Evolutionary conservation across 2,797 vertebrate genomes (phyloP).

Genomic region (Crocidura indochinensis): DNA sequence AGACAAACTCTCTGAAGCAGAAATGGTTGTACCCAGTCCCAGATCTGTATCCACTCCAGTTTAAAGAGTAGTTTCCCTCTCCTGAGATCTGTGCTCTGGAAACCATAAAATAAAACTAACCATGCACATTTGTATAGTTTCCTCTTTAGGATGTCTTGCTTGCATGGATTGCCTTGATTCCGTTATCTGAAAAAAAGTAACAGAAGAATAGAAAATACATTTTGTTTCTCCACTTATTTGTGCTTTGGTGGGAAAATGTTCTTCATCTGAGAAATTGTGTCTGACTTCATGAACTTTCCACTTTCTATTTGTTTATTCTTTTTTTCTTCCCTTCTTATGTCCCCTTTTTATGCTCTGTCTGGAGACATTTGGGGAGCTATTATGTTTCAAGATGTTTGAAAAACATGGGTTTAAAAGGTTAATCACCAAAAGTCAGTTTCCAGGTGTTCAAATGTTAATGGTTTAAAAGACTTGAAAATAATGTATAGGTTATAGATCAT

Average conservation of each 20-base stretch:
- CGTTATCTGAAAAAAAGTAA: conserved; percentile 54
- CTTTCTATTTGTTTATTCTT: background rate
- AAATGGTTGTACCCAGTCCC: background rate
- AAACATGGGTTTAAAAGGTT: conserved; percentile 74
- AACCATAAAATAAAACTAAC: conserved; percentile 1
- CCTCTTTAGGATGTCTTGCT: conserved; percentile 1
- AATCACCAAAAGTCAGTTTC: conserved; percentile 76
- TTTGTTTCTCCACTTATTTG: background rate
- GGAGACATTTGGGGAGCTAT: conserved; percentile 40
- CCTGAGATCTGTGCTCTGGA: background rate
- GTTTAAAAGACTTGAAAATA: conserved; percentile 76
- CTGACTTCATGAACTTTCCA: background rate
- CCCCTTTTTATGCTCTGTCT: background rate
- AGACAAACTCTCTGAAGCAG: background rate
- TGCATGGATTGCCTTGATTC: background rate
- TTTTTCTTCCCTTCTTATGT: background rate
- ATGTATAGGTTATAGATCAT: conserved; percentile 58
- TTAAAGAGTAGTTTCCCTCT: conserved; percentile 11
- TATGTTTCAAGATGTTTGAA: conserved; percentile 74
- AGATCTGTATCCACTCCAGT: background rate
- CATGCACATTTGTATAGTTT: conserved; percentile 12
- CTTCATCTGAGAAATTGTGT: conserved; percentile 23
- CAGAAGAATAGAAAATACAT: conserved; percentile 17
- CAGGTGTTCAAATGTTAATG: conserved; percentile 84
- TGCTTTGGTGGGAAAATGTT: background rate